These are phyloP conservation scores for Rotaria socialis DNA, from an alignment of 2,888 invertebrate genomes.

Conservation along the genomic window DNA sequence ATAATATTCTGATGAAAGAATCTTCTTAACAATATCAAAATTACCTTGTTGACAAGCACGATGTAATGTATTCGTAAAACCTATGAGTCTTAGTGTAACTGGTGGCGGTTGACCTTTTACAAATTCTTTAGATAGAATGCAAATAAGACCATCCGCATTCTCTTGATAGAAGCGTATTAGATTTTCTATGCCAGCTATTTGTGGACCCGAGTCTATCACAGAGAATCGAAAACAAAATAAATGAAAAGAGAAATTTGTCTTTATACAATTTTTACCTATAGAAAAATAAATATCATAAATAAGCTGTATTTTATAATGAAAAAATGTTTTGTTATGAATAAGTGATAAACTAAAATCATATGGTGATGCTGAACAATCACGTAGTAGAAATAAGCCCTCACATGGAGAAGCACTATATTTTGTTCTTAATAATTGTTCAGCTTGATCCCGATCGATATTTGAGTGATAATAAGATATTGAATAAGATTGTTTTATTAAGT, in stretches of 20 bases:
- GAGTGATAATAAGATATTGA: conserved; percentile 39
- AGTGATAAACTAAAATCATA: conserved; percentile 44
- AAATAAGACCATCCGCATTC: conserved; percentile 40
- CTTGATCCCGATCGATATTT: conserved; percentile 38
- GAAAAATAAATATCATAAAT: conserved; percentile 25
- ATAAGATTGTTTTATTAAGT: background rate
- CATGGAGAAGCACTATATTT: conserved; percentile 1
- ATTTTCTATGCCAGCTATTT: conserved; percentile 44
- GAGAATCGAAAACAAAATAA: background rate
- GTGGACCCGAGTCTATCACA: conserved; percentile 41
- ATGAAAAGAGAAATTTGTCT: background rate
- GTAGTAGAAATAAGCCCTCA: conserved; percentile 44
- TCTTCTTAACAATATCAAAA: conserved; percentile 39
- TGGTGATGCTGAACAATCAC: conserved; percentile 40
- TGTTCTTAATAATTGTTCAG: conserved; percentile 42
- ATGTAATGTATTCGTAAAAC: conserved; percentile 40
- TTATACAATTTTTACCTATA: background rate
- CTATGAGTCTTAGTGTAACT: conserved; percentile 19
- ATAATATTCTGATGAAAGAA: conserved; percentile 29
- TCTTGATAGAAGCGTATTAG: conserved; percentile 40
- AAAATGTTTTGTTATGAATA: conserved; percentile 34
- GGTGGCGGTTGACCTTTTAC: conserved; percentile 32
- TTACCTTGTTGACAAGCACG: conserved; percentile 24
- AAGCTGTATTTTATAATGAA: conserved; percentile 40
- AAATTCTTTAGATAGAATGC: conserved; percentile 36